Percentiles rank a stretch among this genome's conserved stretches.
Conservation (phyloP, 2,797 vertebrate species). For the Neosilurus mollespiculum region DNA sequence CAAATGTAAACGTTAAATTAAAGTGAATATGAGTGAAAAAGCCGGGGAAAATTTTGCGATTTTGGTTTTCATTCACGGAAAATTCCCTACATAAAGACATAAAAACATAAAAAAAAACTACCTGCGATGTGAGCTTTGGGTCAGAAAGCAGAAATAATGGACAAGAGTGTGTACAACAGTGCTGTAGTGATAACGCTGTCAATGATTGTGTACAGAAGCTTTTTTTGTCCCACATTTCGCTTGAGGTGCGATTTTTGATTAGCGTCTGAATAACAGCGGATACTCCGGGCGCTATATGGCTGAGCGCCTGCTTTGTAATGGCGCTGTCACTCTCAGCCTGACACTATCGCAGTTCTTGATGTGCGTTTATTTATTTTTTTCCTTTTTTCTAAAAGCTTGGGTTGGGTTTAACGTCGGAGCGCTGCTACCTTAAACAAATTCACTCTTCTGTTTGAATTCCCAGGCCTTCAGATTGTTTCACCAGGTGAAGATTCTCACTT, state of each 20-base stretch:
- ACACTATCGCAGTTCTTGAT: neutral
- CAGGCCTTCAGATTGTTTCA: neutral
- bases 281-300: neutral
- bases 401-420: neutral
- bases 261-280: constrained; percentile 3
- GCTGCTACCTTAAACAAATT: neutral
- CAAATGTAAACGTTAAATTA: neutral
- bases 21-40: neutral
- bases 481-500: neutral
- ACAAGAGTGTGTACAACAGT: neutral
- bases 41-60: neutral
- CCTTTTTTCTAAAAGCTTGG: neutral
- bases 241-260: neutral
- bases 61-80: neutral
- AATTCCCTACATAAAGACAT: neutral
- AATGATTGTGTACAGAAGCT: neutral
- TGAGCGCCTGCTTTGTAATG: neutral
- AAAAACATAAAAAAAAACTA: neutral
- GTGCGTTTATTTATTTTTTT: neutral
- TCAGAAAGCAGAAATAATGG: neutral
- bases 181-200: neutral
- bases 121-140: neutral
- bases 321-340: constrained; percentile 16
- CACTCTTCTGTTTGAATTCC: neutral
- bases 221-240: neutral